A percentile compares a stretch with the other conserved stretches of the same genome.
These are phyloP conservation scores for Bradypus variegatus DNA, from an alignment of 2,797 vertebrate species.

Conservation along the genomic window DNA sequence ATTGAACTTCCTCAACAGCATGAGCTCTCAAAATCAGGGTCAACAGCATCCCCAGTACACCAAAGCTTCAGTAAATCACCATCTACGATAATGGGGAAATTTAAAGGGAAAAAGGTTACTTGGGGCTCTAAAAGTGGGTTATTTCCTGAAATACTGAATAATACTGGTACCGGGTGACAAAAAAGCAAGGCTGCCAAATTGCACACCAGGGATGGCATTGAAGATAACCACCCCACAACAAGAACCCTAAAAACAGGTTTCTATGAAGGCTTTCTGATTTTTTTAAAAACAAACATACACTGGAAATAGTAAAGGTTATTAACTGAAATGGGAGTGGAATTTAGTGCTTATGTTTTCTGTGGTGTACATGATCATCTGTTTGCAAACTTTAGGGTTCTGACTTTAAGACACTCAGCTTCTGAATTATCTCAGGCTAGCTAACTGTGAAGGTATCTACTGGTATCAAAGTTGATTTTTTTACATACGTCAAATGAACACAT, in stretches of 20 bases:
- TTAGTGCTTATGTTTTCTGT: neutral
- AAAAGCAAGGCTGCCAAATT: no score
- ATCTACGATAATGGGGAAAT: no score
- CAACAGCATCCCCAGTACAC: neutral
- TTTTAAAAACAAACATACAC: constrained; percentile 13
- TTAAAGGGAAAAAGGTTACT: neutral
- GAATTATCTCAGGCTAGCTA: neutral
- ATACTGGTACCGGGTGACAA: neutral
- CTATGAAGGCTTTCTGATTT: neutral
- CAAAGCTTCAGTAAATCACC: neutral
- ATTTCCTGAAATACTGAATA: neutral
- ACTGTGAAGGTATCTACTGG: rapidly evolving
- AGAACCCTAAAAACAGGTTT: neutral
- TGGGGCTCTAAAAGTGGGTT: neutral
- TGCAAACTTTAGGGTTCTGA: neutral
- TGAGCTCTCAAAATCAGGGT: neutral
- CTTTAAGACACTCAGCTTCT: neutral
- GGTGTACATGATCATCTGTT: neutral
- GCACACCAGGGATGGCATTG: rapidly evolving
- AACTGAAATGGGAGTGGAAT: neutral
- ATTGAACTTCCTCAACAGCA: rapidly evolving
- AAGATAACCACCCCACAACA: neutral
- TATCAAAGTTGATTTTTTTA: neutral
- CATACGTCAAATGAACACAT: neutral
- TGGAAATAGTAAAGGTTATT: neutral